Conservation (phyloP, 2,797 vertebrate species). For the Acestrorhynchus altus region DNA sequence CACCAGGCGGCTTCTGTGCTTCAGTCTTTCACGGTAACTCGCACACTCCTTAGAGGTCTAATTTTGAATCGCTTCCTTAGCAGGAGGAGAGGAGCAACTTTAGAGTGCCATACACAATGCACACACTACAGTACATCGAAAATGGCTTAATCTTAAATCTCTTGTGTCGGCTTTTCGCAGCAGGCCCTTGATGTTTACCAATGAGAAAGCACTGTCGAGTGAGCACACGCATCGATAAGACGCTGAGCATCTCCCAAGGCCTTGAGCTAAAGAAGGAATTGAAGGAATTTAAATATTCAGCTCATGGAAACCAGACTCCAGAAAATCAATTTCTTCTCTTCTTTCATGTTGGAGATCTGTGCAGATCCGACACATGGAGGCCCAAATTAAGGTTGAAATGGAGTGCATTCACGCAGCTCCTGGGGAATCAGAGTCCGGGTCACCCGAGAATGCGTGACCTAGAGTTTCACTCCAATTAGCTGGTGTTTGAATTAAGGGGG, state of each 20-base stretch:
- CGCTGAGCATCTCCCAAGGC: slow-evolving; percentile 39
- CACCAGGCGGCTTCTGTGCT: neutral
- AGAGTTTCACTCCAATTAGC: slow-evolving; percentile 45
- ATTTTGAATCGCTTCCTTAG: neutral
- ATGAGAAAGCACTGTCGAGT: slow-evolving; percentile 37
- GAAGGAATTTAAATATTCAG: slow-evolving; percentile 53
- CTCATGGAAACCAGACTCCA: slow-evolving; percentile 51
- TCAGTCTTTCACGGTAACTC: neutral
- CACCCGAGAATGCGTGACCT: slow-evolving; percentile 33
- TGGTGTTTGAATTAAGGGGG: slow-evolving; percentile 17
- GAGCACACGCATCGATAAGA: slow-evolving; percentile 34
- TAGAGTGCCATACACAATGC: slow-evolving; percentile 17
- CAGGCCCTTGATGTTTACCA: slow-evolving; percentile 43
- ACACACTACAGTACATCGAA: neutral
- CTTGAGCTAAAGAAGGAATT: slow-evolving; percentile 43
- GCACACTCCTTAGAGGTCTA: neutral
- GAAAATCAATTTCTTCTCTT: slow-evolving; percentile 56
- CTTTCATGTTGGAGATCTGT: slow-evolving; percentile 57
- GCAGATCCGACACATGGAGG: slow-evolving; percentile 49
- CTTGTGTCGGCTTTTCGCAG: slow-evolving; percentile 38
- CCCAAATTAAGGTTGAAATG: slow-evolving; percentile 53
- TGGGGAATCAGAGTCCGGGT: slow-evolving; percentile 38
- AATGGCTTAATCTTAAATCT: slow-evolving; percentile 34
- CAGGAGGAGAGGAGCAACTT: neutral
- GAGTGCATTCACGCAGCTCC: slow-evolving; percentile 37